phyloP scores from a whole-genome alignment of 2,888 invertebrate species.

The Xestia sexstrigata region DNA sequence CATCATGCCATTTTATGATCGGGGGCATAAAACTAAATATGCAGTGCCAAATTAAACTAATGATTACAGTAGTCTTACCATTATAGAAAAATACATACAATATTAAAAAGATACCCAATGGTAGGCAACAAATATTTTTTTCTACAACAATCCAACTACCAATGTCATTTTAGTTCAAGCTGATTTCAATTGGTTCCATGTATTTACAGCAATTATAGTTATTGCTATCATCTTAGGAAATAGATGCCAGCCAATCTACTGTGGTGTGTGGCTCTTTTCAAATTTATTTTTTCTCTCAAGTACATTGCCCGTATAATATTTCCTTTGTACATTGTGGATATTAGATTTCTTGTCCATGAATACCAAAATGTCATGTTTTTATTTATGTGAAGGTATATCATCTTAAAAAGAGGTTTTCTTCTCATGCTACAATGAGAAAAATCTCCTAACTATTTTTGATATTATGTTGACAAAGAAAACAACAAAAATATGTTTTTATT shows the following conservation, averaged over 20 bases:
- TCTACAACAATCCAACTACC: neutral
- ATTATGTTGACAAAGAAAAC: slow-evolving; percentile 12
- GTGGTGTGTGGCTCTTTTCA: neutral
- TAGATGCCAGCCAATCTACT: neutral
- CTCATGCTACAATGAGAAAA: neutral
- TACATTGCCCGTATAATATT: too few relatives aligned
- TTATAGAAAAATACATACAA: neutral
- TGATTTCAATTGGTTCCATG: neutral
- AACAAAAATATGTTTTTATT: too few relatives aligned
- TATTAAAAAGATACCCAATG: neutral
- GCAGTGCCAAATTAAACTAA: neutral
- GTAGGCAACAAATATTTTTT: neutral
- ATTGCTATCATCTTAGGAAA: too few relatives aligned
- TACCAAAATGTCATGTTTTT: neutral
- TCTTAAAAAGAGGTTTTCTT: neutral
- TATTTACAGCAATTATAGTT: too few relatives aligned
- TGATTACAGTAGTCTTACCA: neutral
- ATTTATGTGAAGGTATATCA: neutral
- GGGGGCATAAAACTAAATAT: neutral
- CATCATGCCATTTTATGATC: slow-evolving; percentile 19
- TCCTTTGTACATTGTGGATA: too few relatives aligned
- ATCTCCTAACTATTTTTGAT: neutral
- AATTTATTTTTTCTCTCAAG: neutral
- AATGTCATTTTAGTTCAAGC: neutral
- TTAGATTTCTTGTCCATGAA: neutral